Evolutionary conservation across 2,888 invertebrate species (phyloP).

Genomic region (Megalurothrips usitatus): DNA sequence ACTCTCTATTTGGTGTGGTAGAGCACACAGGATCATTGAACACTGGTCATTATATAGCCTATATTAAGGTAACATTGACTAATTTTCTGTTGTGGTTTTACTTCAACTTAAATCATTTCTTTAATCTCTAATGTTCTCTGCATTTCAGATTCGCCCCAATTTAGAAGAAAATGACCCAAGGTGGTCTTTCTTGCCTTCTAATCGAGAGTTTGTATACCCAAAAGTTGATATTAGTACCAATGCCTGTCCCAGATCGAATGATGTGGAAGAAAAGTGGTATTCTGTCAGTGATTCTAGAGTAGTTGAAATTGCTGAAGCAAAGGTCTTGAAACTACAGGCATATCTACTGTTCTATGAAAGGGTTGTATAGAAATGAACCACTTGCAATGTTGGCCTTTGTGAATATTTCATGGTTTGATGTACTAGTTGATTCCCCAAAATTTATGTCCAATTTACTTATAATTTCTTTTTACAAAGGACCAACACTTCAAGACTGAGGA

Average conservation of each 20-base stretch:
- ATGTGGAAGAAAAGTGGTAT: slow-evolving; percentile 77
- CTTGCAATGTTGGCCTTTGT: slow-evolving; percentile 30
- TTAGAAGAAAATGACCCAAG: slow-evolving; percentile 54
- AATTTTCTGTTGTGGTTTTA: not conserved
- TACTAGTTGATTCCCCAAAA: not conserved
- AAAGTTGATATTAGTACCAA: slow-evolving; percentile 48
- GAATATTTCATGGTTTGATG: not conserved
- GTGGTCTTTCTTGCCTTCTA: slow-evolving; percentile 64
- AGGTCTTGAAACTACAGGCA: slow-evolving; percentile 81
- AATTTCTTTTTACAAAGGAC: not conserved
- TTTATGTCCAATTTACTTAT: not conserved
- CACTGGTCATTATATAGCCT: slow-evolving; percentile 90
- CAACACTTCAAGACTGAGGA: not conserved
- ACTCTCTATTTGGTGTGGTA: slow-evolving; percentile 91
- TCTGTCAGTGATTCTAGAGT: slow-evolving; percentile 89
- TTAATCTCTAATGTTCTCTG: not conserved
- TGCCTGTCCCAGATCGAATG: slow-evolving; percentile 38
- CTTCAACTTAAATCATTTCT: not conserved
- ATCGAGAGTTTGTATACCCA: slow-evolving; percentile 51
- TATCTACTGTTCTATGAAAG: slow-evolving; percentile 96
- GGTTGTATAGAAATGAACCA: slow-evolving; percentile 58
- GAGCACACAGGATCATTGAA: slow-evolving; percentile 90
- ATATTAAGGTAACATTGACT: slow-evolving; percentile 61
- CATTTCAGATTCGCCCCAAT: slow-evolving; percentile 32
- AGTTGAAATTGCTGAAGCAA: slow-evolving; percentile 69